Conservation (phyloP, 2,113 vertebrate genomes). For the Nycticryphes semicollaris region DNA sequence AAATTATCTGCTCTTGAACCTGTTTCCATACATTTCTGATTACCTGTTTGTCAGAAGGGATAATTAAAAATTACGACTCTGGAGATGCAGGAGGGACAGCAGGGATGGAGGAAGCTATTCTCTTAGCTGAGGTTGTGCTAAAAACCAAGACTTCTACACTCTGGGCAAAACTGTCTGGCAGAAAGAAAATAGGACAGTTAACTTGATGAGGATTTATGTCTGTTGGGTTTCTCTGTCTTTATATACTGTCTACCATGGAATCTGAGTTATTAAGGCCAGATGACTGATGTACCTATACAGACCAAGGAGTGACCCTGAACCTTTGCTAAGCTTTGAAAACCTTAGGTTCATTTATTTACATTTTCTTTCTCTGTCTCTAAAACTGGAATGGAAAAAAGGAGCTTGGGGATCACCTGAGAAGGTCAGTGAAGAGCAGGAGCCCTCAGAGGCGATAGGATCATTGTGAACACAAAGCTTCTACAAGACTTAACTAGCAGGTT, state of each 20-base stretch:
- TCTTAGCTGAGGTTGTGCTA: not conserved
- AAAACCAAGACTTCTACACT: not conserved
- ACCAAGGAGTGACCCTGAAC: not conserved
- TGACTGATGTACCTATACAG: not conserved
- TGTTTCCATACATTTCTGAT: not conserved
- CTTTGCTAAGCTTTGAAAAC: not conserved
- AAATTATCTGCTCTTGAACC: not conserved
- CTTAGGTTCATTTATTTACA: conserved; percentile 33
- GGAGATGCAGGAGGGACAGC: not conserved
- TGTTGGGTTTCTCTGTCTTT: not conserved
- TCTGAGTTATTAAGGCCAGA: not conserved
- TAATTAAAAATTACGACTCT: not conserved
- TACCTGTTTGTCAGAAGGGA: not conserved
- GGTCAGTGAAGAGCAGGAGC: not conserved
- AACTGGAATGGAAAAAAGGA: not conserved
- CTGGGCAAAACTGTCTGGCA: not conserved
- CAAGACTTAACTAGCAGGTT: accelerated
- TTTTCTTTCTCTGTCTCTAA: not conserved
- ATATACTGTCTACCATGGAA: not conserved
- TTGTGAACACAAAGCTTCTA: not conserved
- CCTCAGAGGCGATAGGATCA: not conserved
- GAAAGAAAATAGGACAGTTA: not conserved
- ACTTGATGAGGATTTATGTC: conserved; percentile 31
- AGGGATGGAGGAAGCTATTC: not conserved
- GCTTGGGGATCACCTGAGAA: not conserved